A percentile compares a stretch with the other conserved stretches of the same genome.
Conservation (phyloP, 2,113 vertebrate genomes). For the Maccullochella peelii region DNA sequence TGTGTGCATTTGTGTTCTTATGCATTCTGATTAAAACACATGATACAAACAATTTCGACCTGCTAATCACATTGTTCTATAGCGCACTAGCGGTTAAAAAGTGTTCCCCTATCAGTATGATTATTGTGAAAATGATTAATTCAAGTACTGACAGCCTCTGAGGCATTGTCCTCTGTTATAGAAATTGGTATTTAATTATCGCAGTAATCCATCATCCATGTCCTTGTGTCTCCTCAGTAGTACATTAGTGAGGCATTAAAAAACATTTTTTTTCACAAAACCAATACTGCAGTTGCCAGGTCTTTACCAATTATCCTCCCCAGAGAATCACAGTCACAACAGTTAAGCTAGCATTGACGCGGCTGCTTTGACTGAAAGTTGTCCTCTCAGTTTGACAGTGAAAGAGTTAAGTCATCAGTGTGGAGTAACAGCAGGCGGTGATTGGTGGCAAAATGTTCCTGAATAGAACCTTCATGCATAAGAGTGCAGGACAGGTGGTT, state of each 20-base stretch:
- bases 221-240: slow-evolving; percentile 44
- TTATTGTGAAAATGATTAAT: slow-evolving; percentile 13
- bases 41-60: not conserved
- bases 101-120: not conserved
- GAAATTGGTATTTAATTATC: slow-evolving; percentile 50
- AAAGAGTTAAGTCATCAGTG: slow-evolving; percentile 61
- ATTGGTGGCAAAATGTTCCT: slow-evolving; percentile 62
- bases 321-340: slow-evolving; percentile 17
- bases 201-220: slow-evolving; percentile 51
- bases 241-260: slow-evolving; percentile 51
- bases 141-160: slow-evolving; percentile 12
- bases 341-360: not conserved
- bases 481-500: slow-evolving; percentile 62
- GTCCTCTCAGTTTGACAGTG: slow-evolving; percentile 17
- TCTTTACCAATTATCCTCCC: slow-evolving; percentile 28
- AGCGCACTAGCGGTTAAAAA: not conserved
- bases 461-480: slow-evolving; percentile 64
- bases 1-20: not conserved
- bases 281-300: slow-evolving; percentile 29
- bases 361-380: slow-evolving; percentile 16
- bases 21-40: not conserved
- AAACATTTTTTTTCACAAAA: slow-evolving; percentile 53
- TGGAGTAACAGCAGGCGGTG: slow-evolving; percentile 31
- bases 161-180: slow-evolving; percentile 28
- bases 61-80: not conserved